Evolutionary conservation across 2,888 invertebrate genomes (phyloP), one percentile per base, ranked within the genome.

Genomic region (Myopa testacea): DNA sequence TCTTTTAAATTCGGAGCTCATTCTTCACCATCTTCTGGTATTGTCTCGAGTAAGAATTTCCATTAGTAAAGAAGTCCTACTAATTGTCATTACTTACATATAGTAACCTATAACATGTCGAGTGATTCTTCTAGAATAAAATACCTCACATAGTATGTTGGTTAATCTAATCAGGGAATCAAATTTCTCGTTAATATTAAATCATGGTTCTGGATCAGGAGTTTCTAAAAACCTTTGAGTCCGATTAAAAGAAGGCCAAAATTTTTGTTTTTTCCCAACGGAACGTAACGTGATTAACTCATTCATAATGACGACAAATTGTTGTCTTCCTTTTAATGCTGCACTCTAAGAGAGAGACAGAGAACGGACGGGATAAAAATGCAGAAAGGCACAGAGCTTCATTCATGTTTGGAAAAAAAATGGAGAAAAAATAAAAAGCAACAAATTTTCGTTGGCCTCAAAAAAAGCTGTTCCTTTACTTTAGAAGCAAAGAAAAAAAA

Each of bases 261-360:
- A 1, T 26, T 26, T 26, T 1, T 26, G 26, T 63, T 26, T 14
- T 26, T n/a, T 19, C 26, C 19, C 37, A 63, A 63, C n/a, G 4
- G 12, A 34, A 37, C 14, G 34, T 34, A 19, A 50, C 60, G 19
- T 37, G 26, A 8, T 16, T 19, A 72, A 58, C 26, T 72, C 72
- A 72, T 72, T 72, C 72, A 72, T 72, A 55, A 38, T 72, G 58
- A 58, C 72, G 45, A 72, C 58, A 72, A 45, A 72, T 60, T 55
- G 60, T 34, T 58, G 14, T 34, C 60, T 71, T 71, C 71, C 71
- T 71, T 14, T 52, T 34, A 34, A 62, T 62, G 19, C 19, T n/a
- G 19, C 37, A 19, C 14, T 19, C 1, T 50, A 50, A 50, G 3
- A 50, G 50, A 50, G 50, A 50, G 14, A 55, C 16, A 6, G 3